Conservation (phyloP, 1,140 invertebrate species). For the Reticulitermes speratus region DNA sequence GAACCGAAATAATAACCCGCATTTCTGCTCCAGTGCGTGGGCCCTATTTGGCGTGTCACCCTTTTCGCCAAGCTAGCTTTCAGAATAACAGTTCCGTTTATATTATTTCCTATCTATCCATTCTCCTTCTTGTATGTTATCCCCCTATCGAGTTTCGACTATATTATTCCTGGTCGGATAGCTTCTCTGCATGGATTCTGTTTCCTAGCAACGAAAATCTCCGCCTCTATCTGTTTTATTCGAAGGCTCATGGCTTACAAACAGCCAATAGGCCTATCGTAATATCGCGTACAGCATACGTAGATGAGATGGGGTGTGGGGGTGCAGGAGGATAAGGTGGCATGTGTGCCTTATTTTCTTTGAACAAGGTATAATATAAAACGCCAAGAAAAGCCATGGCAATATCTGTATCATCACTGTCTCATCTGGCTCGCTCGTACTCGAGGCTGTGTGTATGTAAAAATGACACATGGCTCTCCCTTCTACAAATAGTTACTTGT, state of each 20-base stretch:
- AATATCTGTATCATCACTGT: neutral
- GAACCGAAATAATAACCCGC: neutral
- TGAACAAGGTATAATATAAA: neutral
- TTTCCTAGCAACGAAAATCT: conserved; percentile 6
- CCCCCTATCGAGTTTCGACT: neutral
- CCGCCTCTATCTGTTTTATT: conserved; percentile 1
- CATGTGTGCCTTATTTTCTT: neutral
- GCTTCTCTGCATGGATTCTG: neutral
- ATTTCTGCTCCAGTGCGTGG: neutral
- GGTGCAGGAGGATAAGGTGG: neutral
- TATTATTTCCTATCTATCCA: conserved; percentile 4
- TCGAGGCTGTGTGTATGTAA: neutral
- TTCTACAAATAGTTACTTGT: too few species aligned
- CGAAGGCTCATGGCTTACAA: neutral
- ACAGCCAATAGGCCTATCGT: conserved; percentile 14
- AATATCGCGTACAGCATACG: neutral
- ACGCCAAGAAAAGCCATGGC: neutral
- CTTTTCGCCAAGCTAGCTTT: neutral
- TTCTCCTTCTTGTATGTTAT: neutral
- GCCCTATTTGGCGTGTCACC: neutral
- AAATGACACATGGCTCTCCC: neutral
- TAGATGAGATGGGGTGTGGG: too few species aligned
- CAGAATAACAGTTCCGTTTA: neutral
- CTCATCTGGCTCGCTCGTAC: neutral
- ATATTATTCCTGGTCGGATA: neutral